Evolutionary conservation across 2,113 vertebrate genomes (phyloP).

Genomic region (Hoplias malabaricus): DNA sequence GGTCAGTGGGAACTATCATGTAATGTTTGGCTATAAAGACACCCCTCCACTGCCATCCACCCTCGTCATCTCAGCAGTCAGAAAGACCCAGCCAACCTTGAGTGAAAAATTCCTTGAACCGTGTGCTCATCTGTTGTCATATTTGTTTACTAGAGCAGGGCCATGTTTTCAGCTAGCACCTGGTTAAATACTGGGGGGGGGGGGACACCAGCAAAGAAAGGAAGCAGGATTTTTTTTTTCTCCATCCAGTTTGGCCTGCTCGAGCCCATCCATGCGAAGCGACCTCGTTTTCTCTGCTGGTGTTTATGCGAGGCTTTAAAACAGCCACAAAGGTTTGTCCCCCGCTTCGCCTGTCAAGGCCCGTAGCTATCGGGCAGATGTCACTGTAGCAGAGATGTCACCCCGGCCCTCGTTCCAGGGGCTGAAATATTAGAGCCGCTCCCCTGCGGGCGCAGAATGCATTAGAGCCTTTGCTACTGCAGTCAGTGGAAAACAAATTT

Average conservation of each 20-base stretch:
- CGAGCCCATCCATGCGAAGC: constrained; percentile 31
- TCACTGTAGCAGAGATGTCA: constrained; percentile 43
- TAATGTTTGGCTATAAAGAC: not conserved
- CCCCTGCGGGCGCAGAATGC: constrained; percentile 39
- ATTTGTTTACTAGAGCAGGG: constrained; percentile 8
- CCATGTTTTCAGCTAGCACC: constrained; percentile 23
- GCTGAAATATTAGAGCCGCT: constrained; percentile 45
- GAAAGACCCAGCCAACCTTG: not conserved
- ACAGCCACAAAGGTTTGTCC: not conserved
- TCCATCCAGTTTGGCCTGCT: constrained; percentile 30
- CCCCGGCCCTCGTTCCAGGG: constrained; percentile 28
- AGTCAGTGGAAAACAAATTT: constrained; percentile 48
- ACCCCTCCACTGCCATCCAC: not conserved
- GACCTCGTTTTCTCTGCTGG: constrained; percentile 34
- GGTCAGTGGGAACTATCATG: constrained; percentile 9
- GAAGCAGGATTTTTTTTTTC: not conserved
- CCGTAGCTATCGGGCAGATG: constrained; percentile 35
- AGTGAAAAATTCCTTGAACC: constrained; percentile 2
- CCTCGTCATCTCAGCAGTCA: not conserved
- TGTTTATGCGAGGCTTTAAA: constrained; percentile 45
- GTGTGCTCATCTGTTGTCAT: not conserved
- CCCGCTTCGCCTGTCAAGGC: not conserved
- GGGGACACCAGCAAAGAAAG: not conserved
- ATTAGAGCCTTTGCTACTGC: constrained; percentile 26
- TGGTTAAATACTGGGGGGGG: not conserved